Base-by-base conservation (phyloP, 2,797 vertebrate genomes). In the Notoglanidium macrostoma region DNA sequence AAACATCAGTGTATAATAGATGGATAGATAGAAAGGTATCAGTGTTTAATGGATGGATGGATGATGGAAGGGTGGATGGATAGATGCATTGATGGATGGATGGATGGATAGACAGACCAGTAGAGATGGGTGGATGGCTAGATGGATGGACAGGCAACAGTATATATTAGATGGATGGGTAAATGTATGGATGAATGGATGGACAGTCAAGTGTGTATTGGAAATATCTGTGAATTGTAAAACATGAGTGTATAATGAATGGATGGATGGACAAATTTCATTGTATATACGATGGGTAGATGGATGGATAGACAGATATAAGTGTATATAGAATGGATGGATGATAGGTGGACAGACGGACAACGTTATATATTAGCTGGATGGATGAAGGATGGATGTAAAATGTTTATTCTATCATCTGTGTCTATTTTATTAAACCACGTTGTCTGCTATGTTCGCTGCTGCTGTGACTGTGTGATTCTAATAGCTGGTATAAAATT, bases 391-490 rank as follows among this genome's bases (percentile, higher is more conserved):
- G 35, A 35, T 76, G 26, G 70, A 72, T 23, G 32, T 9, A 21
- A 40, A 15, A 26, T 46, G 26, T 73, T 21, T 49, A 29, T 17
- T 54, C 17, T 76, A 46, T 44, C 5, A 11, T 23, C 21, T 76
- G 8, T 29, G 46, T 51, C 26, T 51, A 7, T 44, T n/a, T 46
- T n/a, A 49, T 74, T 32, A 54, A 79, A 59, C 6, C 32, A 29
- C 17, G 57, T 29, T 32, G 19, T 61, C 2, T 23, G 17, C 51
- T 21, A 19, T 32, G 17, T 78, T 57, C 19, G 11, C 49, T 78
- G 76, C 76, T 55, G 17, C 76, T 61, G 46, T 68, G 32, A 15
- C 81, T 59, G 87, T 55, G 86, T 87, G 84, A 5, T 83, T 54
- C 3, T 19, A 9, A 78, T 55, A 2, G 74, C 46, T 51, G 76